phyloP scores from a whole-genome alignment of 2,113 vertebrate genomes.

The Ascaphus truei region DNA sequence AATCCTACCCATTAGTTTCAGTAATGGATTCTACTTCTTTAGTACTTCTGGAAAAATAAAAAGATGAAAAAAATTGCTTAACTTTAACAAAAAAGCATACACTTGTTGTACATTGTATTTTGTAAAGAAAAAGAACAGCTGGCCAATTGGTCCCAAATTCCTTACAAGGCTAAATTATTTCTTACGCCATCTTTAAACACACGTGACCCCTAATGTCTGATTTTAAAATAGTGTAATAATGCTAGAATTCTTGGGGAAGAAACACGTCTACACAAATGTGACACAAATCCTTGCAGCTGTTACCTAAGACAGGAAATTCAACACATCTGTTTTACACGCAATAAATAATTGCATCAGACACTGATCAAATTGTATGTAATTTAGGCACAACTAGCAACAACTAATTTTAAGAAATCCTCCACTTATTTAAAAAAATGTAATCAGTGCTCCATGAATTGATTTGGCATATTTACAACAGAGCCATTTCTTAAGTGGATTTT shows the following conservation, averaged over 20 bases:
- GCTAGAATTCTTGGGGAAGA: slow-evolving; percentile 66
- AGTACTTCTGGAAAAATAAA: too few species aligned
- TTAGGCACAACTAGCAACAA: too few species aligned
- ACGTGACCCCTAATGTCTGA: slow-evolving; percentile 66
- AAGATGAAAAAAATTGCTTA: neutral
- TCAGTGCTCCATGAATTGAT: too few species aligned
- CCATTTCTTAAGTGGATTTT: too few species aligned
- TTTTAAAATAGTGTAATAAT: slow-evolving; percentile 71
- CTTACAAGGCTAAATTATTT: slow-evolving; percentile 60
- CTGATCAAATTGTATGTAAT: neutral
- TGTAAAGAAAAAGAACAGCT: neutral
- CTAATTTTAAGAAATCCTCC: too few species aligned
- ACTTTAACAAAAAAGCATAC: neutral
- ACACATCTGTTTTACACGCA: slow-evolving; percentile 18
- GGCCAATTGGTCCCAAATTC: slow-evolving; percentile 43
- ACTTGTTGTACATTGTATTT: neutral
- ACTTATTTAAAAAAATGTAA: too few species aligned
- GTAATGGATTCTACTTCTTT: too few species aligned
- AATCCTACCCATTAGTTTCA: too few species aligned
- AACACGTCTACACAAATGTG: slow-evolving; percentile 69
- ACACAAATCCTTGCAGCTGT: slow-evolving; percentile 50
- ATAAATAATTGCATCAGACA: slow-evolving; percentile 11
- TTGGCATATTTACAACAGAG: too few species aligned
- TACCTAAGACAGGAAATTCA: slow-evolving; percentile 41
- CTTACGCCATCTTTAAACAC: slow-evolving; percentile 63